Evolutionary conservation across 2,797 vertebrate genomes (phyloP).

Genomic region (Bovichtus diacanthus): DNA sequence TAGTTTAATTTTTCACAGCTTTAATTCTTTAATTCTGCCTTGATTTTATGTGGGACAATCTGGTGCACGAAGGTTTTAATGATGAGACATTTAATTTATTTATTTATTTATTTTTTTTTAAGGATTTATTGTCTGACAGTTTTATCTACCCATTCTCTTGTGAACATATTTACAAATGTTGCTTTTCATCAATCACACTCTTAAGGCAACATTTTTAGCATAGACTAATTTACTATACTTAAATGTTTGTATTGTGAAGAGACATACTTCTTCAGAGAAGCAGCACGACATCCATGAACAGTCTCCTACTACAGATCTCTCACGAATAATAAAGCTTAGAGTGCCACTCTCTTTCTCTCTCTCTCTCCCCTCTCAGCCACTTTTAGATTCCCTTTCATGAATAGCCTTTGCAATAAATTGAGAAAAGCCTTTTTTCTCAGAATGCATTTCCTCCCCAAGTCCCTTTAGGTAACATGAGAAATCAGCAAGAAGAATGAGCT

Average conservation of each 20-base stretch:
- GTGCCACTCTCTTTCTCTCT: conserved; percentile 17
- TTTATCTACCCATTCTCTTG: conserved; percentile 3
- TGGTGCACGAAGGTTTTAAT: background rate
- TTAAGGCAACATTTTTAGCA: background rate
- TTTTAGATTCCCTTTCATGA: conserved; percentile 66
- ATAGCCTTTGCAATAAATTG: conserved; percentile 62
- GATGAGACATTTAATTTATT: background rate
- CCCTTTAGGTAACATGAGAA: conserved; percentile 70
- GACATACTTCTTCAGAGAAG: background rate
- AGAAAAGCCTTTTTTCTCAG: conserved; percentile 47
- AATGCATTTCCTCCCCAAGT: conserved; percentile 53
- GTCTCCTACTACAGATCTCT: conserved; percentile 17
- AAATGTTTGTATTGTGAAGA: background rate
- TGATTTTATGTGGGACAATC: background rate
- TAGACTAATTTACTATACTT: background rate
- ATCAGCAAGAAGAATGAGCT: conserved; percentile 73
- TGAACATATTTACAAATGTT: background rate
- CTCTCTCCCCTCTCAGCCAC: conserved; percentile 9
- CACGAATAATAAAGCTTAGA: conserved; percentile 39
- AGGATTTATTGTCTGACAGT: background rate
- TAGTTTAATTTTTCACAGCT: too few species aligned
- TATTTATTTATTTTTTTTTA: background rate
- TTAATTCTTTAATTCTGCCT: background rate
- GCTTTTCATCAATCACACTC: background rate
- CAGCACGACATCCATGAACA: conserved; percentile 23